Percentiles rank a stretch among this genome's conserved stretches.
These are phyloP conservation scores for Poecilia velifera DNA, from an alignment of 2,797 vertebrate genomes.

Conservation along the genomic window DNA sequence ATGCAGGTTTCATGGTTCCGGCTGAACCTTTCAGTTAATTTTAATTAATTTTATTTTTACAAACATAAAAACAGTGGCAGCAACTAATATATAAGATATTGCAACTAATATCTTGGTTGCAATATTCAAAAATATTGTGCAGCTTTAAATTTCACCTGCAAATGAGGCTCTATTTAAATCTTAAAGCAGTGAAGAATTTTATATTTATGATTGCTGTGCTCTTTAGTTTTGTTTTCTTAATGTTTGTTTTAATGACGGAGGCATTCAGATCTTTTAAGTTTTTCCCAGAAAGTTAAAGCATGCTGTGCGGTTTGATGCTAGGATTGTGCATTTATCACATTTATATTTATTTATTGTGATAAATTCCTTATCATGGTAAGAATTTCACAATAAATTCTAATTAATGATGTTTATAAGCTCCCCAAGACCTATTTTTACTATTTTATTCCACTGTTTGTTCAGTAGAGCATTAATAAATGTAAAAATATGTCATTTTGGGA, in stretches of 20 bases:
- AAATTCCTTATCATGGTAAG: too few relatives aligned
- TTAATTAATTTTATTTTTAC: background rate
- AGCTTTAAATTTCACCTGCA: background rate
- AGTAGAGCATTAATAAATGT: too few relatives aligned
- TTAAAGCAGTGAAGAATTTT: background rate
- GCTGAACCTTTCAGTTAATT: background rate
- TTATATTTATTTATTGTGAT: too few relatives aligned
- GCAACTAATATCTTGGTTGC: background rate
- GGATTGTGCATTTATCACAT: too few relatives aligned
- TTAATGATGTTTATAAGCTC: too few relatives aligned
- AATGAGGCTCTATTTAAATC: background rate
- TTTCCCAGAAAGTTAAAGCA: background rate
- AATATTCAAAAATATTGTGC: background rate
- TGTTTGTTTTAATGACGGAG: background rate
- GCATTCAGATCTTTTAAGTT: background rate
- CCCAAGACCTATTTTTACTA: too few relatives aligned
- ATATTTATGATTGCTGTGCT: background rate
- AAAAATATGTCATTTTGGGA: too few relatives aligned
- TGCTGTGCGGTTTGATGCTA: background rate
- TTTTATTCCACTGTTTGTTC: too few relatives aligned
- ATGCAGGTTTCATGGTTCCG: background rate
- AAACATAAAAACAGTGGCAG: background rate
- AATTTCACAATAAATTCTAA: too few relatives aligned
- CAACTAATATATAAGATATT: background rate
- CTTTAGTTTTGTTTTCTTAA: background rate